phyloP scores from a whole-genome alignment of 2,888 invertebrate genomes.

The Pyrrhia umbra region DNA sequence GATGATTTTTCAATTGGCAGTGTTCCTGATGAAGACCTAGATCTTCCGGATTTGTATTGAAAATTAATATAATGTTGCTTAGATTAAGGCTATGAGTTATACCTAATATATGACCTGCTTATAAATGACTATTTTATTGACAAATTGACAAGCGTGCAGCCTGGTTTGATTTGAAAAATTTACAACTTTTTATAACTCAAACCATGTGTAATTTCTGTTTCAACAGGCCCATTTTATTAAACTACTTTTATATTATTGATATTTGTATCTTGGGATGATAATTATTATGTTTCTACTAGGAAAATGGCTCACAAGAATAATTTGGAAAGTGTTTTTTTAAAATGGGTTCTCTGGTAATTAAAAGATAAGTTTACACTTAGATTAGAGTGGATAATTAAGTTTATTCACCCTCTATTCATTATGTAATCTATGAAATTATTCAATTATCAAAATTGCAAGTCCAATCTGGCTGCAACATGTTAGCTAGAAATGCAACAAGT shows the following conservation, averaged over 20 bases:
- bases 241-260: not conserved
- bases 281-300: not conserved
- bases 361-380: too few species aligned
- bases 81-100: slow-evolving; percentile 26
- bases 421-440: not conserved
- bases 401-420: too few species aligned
- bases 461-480: slow-evolving; percentile 1
- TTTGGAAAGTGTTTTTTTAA: not conserved
- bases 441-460: not conserved
- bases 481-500: too few species aligned
- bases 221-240: slow-evolving; percentile 8
- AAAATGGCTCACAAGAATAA: not conserved
- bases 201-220: slow-evolving; percentile 3
- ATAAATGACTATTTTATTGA: slow-evolving; percentile 11
- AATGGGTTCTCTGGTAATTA: too few species aligned
- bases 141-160: not conserved
- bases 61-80: not conserved
- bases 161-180: slow-evolving; percentile 3
- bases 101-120: slow-evolving; percentile 39
- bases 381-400: too few species aligned
- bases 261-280: not conserved
- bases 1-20: slow-evolving; percentile 83
- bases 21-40: slow-evolving; percentile 76
- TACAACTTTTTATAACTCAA: not conserved
- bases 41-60: slow-evolving; percentile 78